Evolutionary conservation across 2,888 invertebrate genomes (phyloP), one percentile per base, ranked within the genome.

Genomic region (Eupithecia dodoneata): DNA sequence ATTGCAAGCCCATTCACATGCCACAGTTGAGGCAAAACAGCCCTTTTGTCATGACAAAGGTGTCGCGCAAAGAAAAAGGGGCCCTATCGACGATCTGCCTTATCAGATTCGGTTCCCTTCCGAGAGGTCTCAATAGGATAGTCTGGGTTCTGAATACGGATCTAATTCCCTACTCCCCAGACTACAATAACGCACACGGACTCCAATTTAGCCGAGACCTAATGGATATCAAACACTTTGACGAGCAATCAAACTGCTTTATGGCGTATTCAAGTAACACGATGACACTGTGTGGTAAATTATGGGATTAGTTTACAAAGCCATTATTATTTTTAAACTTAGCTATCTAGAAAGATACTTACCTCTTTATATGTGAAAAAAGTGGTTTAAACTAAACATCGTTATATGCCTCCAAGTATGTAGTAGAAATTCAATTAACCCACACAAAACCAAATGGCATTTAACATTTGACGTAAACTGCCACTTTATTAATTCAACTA

Each of bases 21-120:
- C 94, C 94, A 94, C 90, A 88, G 91, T 90, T 90, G 89, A 93
- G 92, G 91, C 93, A 93, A 93, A 94, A 94, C 94, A 94, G 93
- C 88, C 91, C 91, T 89, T 94, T 95, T 95, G 94, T 95, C 90
- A 93, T 94, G 94, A 94, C 94, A 94, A 95, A 95, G 94, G 94
- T 95, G 94, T 94, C 94, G 94, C 90, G 92, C 89, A 91, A 94
- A 94, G 94, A 94, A 94, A 94, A 94, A 94, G 92, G 93, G 92
- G 89, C 91, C 91, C 91, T 94, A 95, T 95, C 94, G 90, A 89
- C 92, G 93, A 94, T 94, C 94, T 91, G 82, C 92, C 93, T 95
- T 95, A 94, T 95, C 94, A 94, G 94, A 94, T 94, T 90, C 91
- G 90, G 93, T 93, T 94, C 94, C 94, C 94, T 94, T 94, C 93